Evolutionary conservation across 1,140 invertebrate species (phyloP).

Genomic region (Brachionus sp.): DNA sequence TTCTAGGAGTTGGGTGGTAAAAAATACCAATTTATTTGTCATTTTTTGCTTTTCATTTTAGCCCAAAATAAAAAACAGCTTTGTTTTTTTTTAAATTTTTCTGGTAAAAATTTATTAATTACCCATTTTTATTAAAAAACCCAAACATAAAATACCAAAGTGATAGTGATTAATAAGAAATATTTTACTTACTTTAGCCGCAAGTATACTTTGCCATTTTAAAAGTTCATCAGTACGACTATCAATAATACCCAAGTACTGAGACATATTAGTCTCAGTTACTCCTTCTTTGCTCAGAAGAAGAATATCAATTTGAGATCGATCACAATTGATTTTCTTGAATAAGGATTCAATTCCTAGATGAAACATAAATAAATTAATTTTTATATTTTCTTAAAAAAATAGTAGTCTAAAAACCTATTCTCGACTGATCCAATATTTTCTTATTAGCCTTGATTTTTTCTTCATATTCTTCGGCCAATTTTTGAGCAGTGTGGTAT

Average conservation of each 20-base stretch:
- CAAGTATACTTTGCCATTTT: conserved; percentile 53
- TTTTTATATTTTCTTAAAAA: not conserved
- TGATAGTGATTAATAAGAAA: no score
- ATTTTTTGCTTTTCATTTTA: no score
- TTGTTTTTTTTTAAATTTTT: no score
- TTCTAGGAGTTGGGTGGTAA: no score
- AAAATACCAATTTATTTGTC: no score
- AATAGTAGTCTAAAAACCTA: conserved; percentile 49
- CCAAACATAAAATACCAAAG: no score
- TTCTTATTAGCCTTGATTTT: conserved; percentile 58
- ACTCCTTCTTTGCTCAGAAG: conserved; percentile 56
- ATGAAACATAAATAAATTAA: conserved; percentile 45
- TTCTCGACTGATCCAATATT: conserved; percentile 59
- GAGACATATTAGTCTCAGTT: conserved; percentile 58
- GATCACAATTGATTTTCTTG: conserved; percentile 58
- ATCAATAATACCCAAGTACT: conserved; percentile 60
- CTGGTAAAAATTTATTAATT: no score
- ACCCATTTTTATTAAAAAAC: no score
- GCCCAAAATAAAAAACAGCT: no score
- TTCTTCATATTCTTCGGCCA: conserved; percentile 55
- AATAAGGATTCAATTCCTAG: conserved; percentile 57
- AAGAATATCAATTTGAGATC: conserved; percentile 57
- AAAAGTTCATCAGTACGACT: conserved; percentile 59
- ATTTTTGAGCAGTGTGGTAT: conserved; percentile 49
- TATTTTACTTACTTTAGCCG: conserved; percentile 51